These are phyloP conservation scores for Pteromalus puparum DNA, from an alignment of 1,140 invertebrate genomes.

Conservation along the genomic window DNA sequence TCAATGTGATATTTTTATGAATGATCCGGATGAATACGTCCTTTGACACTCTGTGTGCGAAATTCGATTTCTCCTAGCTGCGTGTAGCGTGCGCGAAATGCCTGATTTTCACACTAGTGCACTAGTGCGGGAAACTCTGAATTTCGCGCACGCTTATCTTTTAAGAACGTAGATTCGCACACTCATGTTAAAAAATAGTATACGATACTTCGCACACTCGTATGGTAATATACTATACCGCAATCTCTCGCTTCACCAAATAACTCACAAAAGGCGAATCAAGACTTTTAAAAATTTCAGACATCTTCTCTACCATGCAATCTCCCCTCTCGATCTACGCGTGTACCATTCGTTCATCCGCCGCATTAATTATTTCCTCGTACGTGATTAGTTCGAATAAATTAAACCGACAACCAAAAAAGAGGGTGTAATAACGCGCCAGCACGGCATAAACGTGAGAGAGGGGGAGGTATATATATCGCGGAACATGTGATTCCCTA, in stretches of 20 bases:
- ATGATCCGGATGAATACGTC: no score
- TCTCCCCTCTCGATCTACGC: neutral
- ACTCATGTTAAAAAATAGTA: no score
- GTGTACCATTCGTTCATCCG: neutral
- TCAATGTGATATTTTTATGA: no score
- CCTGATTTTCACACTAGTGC: no score
- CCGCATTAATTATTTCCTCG: neutral
- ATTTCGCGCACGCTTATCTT: no score
- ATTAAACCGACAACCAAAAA: constrained; percentile 4
- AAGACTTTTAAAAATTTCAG: neutral
- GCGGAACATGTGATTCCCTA: neutral
- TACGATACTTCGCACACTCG: no score
- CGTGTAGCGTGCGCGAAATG: no score
- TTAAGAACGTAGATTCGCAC: no score
- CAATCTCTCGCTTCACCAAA: neutral
- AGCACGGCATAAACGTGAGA: neutral
- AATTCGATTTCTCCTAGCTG: no score
- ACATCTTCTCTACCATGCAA: neutral
- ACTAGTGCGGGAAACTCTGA: no score
- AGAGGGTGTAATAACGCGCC: neutral
- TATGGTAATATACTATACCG: no score
- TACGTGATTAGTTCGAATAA: neutral
- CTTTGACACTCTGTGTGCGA: no score
- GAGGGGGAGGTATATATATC: neutral
- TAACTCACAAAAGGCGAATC: neutral